Evolutionary conservation across 2,797 vertebrate species (phyloP).

Genomic region (Melanotaenia nigrans): DNA sequence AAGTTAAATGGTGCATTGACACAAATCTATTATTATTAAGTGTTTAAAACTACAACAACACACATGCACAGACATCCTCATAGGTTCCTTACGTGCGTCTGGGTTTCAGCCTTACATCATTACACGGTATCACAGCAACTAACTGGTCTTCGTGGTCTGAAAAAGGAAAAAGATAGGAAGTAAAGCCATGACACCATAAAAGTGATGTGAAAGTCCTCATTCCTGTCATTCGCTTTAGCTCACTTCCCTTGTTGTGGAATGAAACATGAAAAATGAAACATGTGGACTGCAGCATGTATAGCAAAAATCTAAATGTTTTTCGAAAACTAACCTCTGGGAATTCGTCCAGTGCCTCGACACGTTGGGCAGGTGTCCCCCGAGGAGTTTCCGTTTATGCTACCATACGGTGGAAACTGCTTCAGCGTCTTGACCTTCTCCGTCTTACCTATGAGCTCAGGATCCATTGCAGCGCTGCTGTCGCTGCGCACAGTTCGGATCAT

Average conservation of each 20-base stretch:
- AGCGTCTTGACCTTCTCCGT: conserved; percentile 45
- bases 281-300: neutral
- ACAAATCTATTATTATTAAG: neutral
- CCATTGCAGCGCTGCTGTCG: conserved; percentile 4
- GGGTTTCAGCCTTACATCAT: conserved; percentile 89
- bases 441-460: conserved; percentile 9
- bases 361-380: conserved; percentile 84
- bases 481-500: conserved; percentile 13
- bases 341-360: conserved; percentile 86
- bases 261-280: conserved; percentile 19
- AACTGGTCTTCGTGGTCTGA: conserved; percentile 88
- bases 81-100: conserved; percentile 85
- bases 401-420: conserved; percentile 71
- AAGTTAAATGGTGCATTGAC: neutral
- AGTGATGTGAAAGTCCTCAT: conserved; percentile 22
- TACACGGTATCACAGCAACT: conserved; percentile 92
- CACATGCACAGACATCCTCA: neutral
- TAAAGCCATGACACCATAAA: neutral
- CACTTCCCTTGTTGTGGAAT: neutral
- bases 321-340: conserved; percentile 83
- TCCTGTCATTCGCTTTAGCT: neutral
- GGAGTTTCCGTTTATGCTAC: conserved; percentile 41
- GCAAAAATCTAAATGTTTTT: neutral
- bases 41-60: neutral
- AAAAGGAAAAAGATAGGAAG: neutral